phyloP scores from a whole-genome alignment of 2,888 invertebrate genomes.

The Dasypogon diadema region DNA sequence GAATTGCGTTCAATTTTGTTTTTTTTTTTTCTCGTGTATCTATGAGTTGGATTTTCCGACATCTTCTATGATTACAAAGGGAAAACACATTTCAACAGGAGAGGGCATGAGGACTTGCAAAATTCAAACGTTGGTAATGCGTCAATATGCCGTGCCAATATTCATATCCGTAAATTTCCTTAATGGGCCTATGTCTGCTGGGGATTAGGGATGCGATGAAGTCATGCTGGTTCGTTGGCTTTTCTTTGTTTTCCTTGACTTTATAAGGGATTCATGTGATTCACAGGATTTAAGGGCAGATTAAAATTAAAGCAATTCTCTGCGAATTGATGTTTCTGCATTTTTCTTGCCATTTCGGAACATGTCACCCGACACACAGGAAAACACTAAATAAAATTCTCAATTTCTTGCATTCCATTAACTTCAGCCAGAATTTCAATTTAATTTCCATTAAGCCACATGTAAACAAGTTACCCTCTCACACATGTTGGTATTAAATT shows the following conservation, averaged over 20 bases:
- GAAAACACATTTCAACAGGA: background rate
- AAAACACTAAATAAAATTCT: conserved; percentile 5
- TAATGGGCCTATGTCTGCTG: conserved; percentile 44
- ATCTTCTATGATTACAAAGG: background rate
- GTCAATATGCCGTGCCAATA: conserved; percentile 56
- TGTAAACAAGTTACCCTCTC: conserved; percentile 36
- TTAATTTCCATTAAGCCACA: conserved; percentile 25
- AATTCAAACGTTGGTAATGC: conserved; percentile 51
- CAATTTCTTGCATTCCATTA: background rate
- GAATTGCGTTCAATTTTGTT: conserved; percentile 15
- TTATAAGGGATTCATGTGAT: background rate
- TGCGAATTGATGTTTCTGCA: no score
- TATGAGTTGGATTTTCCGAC: conserved; percentile 8
- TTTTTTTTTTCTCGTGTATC: conserved; percentile 14
- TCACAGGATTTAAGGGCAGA: background rate
- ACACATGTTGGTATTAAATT: conserved; percentile 44
- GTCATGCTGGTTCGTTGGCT: conserved; percentile 38
- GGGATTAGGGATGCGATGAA: conserved; percentile 28
- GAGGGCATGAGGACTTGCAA: conserved; percentile 8
- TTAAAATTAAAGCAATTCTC: background rate
- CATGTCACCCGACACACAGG: no score
- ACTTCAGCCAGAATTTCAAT: conserved; percentile 8
- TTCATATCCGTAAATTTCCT: conserved; percentile 54
- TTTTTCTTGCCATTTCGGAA: no score
- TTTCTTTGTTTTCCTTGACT: conserved; percentile 8